Evolutionary conservation across 2,888 invertebrate species (phyloP).

Genomic region (Ecliptopera silaceata): DNA sequence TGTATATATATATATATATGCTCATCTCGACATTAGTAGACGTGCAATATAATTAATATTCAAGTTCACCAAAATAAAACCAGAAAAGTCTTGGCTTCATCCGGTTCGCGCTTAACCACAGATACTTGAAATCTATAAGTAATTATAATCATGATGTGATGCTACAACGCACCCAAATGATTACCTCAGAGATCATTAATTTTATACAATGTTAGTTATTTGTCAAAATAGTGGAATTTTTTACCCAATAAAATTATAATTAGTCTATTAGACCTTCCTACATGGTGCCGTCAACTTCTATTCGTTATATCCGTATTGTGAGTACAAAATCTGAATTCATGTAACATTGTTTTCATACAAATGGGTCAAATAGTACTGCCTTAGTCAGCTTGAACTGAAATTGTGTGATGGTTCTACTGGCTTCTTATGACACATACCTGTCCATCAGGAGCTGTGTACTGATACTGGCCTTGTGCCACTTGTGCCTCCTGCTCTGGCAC

Average conservation of each 20-base stretch:
- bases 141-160: conserved; percentile 11
- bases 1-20: no score
- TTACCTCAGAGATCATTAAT: conserved; percentile 20
- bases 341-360: no score
- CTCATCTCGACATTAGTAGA: conserved; percentile 5
- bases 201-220: background rate
- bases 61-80: conserved; percentile 22
- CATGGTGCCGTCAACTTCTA: no score
- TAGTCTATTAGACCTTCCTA: no score
- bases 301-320: no score
- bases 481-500: conserved; percentile 77
- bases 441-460: conserved; percentile 84
- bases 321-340: no score
- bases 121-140: background rate
- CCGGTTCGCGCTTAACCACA: conserved; percentile 29
- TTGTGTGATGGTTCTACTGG: no score
- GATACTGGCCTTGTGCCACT: conserved; percentile 85
- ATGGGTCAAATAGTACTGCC: no score
- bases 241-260: background rate
- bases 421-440: conserved; percentile 55
- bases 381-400: no score
- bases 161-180: conserved; percentile 6
- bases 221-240: conserved; percentile 6
- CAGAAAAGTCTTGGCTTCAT: conserved; percentile 28
- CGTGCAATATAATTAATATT: conserved; percentile 23